A percentile compares a stretch with the other conserved stretches of the same genome.
phyloP scores from a whole-genome alignment of 2,888 invertebrate genomes.

The Yponomeuta plumbellus region DNA sequence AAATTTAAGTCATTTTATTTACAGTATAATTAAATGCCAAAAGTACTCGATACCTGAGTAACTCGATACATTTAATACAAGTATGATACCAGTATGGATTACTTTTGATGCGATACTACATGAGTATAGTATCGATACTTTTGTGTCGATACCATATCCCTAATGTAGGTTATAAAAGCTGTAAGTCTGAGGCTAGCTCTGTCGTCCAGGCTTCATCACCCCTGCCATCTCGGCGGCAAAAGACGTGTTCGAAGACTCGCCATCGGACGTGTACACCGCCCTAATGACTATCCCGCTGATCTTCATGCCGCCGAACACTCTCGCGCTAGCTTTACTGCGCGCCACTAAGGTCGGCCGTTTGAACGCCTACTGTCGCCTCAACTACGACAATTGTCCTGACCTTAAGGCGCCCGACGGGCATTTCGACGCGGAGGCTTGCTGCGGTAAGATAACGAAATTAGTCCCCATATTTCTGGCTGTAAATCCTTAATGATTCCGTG shows the following conservation, averaged over 20 bases:
- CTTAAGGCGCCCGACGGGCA: slow-evolving; percentile 20
- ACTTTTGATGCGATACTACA: no score
- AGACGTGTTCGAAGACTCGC: not conserved
- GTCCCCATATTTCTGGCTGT: not conserved
- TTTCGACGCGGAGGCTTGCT: slow-evolving; percentile 35
- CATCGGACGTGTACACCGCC: not conserved
- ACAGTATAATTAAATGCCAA: no score
- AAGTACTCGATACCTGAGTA: no score
- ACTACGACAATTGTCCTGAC: slow-evolving; percentile 33
- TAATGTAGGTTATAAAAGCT: not conserved
- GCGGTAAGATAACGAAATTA: slow-evolving; percentile 33
- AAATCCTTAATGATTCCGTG: no score
- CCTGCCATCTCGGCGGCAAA: not conserved
- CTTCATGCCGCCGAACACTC: not conserved
- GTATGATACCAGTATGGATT: no score
- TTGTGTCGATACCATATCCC: no score
- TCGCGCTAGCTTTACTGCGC: not conserved
- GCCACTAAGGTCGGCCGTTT: slow-evolving; percentile 28
- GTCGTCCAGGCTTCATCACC: not conserved
- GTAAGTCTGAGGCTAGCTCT: not conserved
- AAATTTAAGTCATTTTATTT: no score
- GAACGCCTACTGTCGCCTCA: slow-evolving; percentile 40
- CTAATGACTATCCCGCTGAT: not conserved
- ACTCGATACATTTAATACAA: no score
- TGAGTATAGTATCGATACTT: no score